Percentiles rank a stretch among this genome's conserved stretches.
Conservation (phyloP, 2,113 vertebrate genomes). For the Fregata magnificens region DNA sequence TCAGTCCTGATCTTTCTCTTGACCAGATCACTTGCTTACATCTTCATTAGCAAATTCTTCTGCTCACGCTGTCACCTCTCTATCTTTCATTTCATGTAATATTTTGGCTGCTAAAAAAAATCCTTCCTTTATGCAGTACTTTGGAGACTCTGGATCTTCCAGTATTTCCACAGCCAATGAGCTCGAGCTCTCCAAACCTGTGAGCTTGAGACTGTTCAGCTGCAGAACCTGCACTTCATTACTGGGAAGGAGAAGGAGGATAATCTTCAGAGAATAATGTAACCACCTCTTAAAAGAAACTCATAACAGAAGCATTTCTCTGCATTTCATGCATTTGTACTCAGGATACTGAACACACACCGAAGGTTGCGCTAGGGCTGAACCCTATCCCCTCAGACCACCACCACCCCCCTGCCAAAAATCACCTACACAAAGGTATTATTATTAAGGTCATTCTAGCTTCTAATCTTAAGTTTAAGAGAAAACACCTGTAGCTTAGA, state of each 20-base stretch:
- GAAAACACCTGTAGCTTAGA: background rate
- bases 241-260: background rate
- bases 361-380: background rate
- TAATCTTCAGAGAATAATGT: background rate
- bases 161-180: background rate
- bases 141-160: background rate
- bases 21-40: background rate
- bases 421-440: background rate
- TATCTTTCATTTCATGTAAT: background rate
- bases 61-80: background rate
- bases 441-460: background rate
- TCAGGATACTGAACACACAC: background rate
- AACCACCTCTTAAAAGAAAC: background rate
- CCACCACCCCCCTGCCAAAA: background rate
- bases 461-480: background rate
- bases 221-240: background rate
- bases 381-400: background rate
- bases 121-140: background rate
- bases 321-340: background rate
- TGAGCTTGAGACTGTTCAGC: background rate
- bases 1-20: background rate
- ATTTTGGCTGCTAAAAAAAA: background rate
- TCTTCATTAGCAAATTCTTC: background rate
- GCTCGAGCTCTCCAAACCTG: no score
- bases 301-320: background rate